Evolutionary conservation across 35 echinoderm and acorn worm genomes (phyloP).

Genomic region (Stichopus chloronotus): DNA sequence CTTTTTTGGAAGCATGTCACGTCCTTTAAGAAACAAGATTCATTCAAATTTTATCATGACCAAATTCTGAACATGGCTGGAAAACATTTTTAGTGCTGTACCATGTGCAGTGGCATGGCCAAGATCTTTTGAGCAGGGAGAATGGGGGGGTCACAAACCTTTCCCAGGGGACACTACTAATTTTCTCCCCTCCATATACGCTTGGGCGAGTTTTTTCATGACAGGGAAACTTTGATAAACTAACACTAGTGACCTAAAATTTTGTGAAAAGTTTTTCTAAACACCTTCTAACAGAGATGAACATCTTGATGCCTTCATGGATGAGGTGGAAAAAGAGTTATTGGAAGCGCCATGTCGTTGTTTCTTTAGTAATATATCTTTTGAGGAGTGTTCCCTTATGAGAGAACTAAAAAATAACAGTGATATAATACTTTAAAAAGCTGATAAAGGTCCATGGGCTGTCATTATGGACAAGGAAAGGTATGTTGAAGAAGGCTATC

Average conservation of each 20-base stretch:
- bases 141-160: too few relatives aligned
- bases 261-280: neutral
- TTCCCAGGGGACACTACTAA: neutral
- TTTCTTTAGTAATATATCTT: neutral
- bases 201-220: neutral
- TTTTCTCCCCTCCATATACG: neutral
- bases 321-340: neutral
- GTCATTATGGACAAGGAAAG: slow-evolving; percentile 1
- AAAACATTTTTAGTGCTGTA: too few relatives aligned
- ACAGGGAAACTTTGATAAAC: neutral
- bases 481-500: slow-evolving; percentile 1
- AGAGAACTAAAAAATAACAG: neutral
- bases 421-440: neutral
- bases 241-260: neutral
- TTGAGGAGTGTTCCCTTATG: neutral
- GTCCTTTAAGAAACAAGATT: too few relatives aligned
- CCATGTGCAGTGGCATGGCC: too few relatives aligned
- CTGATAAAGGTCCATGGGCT: neutral
- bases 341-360: neutral
- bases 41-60: too few relatives aligned
- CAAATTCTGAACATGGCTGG: too few relatives aligned
- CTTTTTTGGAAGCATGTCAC: too few relatives aligned
- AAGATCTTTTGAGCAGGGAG: too few relatives aligned
- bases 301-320: slow-evolving; percentile 1
- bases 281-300: neutral